Base-by-base conservation (phyloP, 2,797 vertebrate species). In the Onychomys arenicola region DNA sequence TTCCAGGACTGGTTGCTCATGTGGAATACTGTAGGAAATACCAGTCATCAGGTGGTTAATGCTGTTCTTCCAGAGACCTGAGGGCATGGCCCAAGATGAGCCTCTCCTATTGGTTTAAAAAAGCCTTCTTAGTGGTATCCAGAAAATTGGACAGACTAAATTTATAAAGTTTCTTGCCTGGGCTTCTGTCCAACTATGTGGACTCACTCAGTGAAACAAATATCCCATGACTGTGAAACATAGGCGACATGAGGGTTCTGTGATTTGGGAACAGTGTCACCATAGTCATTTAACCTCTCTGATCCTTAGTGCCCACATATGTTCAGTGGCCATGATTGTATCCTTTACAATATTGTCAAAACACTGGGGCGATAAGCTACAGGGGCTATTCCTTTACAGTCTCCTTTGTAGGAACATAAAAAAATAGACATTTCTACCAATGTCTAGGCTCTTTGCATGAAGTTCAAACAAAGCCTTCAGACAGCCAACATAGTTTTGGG, bases 1-100 rank as follows among this genome's bases (percentile, higher is more conserved):
- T 98, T 99, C 99, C 99, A 99, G 0, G 99, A 99, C 97, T 99
- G 99, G 86, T 98, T 99, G 97, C 98, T 98, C 91, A 98, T 97
- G 1, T 99, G 99, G 76, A 98, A 98, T 61, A 98, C 99, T 99
- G 97, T 1, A 9, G 85, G 90, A 95, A 91, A 95, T 55, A 85
- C 29, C 67, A 78, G 77, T 29, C n/a, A 77, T 67, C 3, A 1
- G 1, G 13, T 34, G 49, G 69, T 94, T 77, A 77, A 25, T 85
- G 52, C 65, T 69, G 32, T 34, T 90, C 77, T 95, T 55, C 90
- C 52, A 89, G 77, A 95, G 55, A 23, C n/a, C 29, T 9, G 12
- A 37, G 25, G 34, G 65, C 59, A 57, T 6, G 57, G 67, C n/a
- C 63, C 11, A 91, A 77, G 19, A 94, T 16, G 67, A 85, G 5